These are phyloP conservation scores for Buceros bicornis DNA, from an alignment of 2,797 vertebrate species.

Conservation along the genomic window DNA sequence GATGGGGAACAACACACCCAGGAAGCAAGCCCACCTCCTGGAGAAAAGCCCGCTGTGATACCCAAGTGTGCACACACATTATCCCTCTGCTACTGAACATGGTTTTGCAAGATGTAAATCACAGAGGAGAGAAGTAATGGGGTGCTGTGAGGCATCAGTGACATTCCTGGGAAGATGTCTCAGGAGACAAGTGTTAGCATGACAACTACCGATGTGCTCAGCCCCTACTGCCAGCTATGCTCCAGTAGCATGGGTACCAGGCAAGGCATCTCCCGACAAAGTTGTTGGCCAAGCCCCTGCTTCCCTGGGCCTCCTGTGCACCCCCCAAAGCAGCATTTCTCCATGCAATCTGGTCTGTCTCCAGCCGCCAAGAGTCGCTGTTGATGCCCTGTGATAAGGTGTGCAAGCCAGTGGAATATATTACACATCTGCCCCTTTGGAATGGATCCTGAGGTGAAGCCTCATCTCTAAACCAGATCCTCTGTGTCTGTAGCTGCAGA, in stretches of 20 bases:
- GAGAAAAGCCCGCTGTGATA: not conserved
- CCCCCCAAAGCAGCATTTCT: not conserved
- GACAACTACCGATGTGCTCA: not conserved
- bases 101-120: not conserved
- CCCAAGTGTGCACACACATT: not conserved
- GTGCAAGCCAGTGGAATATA: accelerated
- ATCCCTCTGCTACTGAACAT: not conserved
- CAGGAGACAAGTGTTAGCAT: not conserved
- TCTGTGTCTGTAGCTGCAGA: not conserved
- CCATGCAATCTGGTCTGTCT: accelerated
- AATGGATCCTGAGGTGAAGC: not conserved
- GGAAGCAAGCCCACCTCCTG: not conserved
- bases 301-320: not conserved
- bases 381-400: not conserved
- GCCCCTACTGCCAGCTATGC: not conserved
- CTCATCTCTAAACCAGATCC: not conserved
- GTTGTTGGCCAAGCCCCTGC: not conserved
- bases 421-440: not conserved
- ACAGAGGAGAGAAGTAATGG: not conserved
- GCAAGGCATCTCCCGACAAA: not conserved
- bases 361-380: accelerated
- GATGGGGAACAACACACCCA: not conserved
- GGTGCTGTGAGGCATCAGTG: not conserved
- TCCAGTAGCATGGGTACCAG: not conserved
- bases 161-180: not conserved